Evolutionary conservation across 2,113 vertebrate genomes (phyloP).

Genomic region (Gymnocephalus cernua): DNA sequence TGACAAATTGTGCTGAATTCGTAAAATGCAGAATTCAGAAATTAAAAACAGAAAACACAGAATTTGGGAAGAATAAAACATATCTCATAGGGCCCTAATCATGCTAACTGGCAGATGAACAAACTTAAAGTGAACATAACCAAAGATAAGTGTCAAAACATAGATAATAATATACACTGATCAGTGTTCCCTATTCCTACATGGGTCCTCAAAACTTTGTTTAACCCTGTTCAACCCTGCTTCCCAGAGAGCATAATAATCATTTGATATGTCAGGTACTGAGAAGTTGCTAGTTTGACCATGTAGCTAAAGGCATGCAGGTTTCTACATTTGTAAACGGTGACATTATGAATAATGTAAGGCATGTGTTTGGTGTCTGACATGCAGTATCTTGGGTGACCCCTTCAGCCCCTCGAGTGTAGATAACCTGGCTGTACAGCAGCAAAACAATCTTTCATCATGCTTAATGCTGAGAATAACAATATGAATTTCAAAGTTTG

Average conservation of each 20-base stretch:
- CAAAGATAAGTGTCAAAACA: background rate
- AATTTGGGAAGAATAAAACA: no score
- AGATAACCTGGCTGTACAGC: conserved; percentile 45
- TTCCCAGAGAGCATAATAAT: conserved; percentile 6
- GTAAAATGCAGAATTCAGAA: no score
- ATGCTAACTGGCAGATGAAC: background rate
- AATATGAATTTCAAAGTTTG: conserved; percentile 25
- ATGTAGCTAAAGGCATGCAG: conserved; percentile 12
- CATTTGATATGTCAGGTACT: background rate
- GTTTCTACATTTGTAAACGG: conserved; percentile 41
- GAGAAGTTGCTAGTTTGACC: conserved; percentile 13
- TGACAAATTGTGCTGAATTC: no score
- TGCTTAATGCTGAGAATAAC: conserved; percentile 28
- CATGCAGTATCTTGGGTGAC: conserved; percentile 45
- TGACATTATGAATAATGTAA: conserved; percentile 58
- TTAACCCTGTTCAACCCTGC: background rate
- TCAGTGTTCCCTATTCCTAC: background rate
- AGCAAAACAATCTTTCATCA: conserved; percentile 38
- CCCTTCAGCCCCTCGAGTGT: conserved; percentile 28
- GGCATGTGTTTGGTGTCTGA: conserved; percentile 27
- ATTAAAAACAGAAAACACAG: no score
- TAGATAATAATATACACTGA: background rate
- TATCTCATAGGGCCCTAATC: no score
- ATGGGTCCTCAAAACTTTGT: background rate
- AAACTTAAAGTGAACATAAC: background rate